Percentiles rank a stretch among this genome's conserved stretches.
Conservation (phyloP, 2,797 vertebrate genomes). For the Falco peregrinus region DNA sequence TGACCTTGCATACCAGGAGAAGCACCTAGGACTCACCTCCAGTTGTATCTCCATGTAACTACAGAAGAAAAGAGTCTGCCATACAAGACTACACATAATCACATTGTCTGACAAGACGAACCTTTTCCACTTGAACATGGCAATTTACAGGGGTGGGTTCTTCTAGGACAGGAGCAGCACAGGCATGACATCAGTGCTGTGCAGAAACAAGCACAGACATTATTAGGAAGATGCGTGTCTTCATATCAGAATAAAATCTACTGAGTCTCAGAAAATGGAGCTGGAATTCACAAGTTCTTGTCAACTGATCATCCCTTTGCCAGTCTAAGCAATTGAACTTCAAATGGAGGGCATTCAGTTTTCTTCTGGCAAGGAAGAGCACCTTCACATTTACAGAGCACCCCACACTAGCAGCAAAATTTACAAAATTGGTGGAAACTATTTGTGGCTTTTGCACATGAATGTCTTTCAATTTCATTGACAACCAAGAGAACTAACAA, state of each 20-base stretch:
- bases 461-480: background rate
- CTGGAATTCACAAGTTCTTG: background rate
- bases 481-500: background rate
- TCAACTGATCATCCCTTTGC: background rate
- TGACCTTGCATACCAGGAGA: constrained; percentile 52
- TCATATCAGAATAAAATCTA: background rate
- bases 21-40: background rate
- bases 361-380: background rate
- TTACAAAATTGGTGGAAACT: background rate
- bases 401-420: background rate
- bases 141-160: background rate
- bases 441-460: background rate
- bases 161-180: background rate
- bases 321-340: background rate
- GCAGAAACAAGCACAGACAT: background rate
- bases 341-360: background rate
- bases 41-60: background rate
- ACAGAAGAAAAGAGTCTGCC: background rate
- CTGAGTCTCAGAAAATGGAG: background rate
- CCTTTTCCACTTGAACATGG: background rate
- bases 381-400: background rate
- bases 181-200: background rate
- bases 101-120: background rate
- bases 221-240: background rate
- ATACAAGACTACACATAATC: background rate